These are phyloP conservation scores for Meghimatium bilineatum DNA, from an alignment of 2,888 invertebrate genomes.

Conservation along the genomic window DNA sequence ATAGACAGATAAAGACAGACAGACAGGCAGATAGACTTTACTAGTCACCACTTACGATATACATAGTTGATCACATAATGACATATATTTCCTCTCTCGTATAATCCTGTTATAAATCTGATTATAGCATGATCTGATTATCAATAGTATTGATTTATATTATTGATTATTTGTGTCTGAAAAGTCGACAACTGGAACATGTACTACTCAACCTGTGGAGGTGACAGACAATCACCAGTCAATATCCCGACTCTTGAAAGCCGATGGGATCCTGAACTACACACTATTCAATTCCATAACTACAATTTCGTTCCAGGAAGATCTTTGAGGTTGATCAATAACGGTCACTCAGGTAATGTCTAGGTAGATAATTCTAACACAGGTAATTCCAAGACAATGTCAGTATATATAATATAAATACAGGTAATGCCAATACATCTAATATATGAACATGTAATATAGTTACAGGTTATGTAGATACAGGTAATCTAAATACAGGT, in stretches of 20 bases:
- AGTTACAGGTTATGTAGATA: not conserved
- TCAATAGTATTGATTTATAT: too few species aligned
- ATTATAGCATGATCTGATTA: too few species aligned
- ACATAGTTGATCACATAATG: too few species aligned
- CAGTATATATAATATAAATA: not conserved
- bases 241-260: not conserved
- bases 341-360: slow-evolving; percentile 39
- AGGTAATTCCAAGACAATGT: not conserved
- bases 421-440: not conserved
- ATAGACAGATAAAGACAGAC: too few species aligned
- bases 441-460: not conserved
- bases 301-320: not conserved
- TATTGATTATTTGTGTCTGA: too few species aligned
- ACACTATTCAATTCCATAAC: slow-evolving; percentile 1
- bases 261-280: not conserved
- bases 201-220: slow-evolving; percentile 3
- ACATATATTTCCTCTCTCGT: too few species aligned
- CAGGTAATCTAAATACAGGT: not conserved
- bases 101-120: too few species aligned
- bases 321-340: slow-evolving; percentile 20
- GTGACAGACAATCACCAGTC: slow-evolving; percentile 40
- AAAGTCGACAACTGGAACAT: slow-evolving; percentile 16
- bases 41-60: too few species aligned
- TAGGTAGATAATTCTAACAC: not conserved
- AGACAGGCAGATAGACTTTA: too few species aligned